Base-by-base conservation (phyloP, 2,888 invertebrate species). In the Chrysomela aeneicollis region DNA sequence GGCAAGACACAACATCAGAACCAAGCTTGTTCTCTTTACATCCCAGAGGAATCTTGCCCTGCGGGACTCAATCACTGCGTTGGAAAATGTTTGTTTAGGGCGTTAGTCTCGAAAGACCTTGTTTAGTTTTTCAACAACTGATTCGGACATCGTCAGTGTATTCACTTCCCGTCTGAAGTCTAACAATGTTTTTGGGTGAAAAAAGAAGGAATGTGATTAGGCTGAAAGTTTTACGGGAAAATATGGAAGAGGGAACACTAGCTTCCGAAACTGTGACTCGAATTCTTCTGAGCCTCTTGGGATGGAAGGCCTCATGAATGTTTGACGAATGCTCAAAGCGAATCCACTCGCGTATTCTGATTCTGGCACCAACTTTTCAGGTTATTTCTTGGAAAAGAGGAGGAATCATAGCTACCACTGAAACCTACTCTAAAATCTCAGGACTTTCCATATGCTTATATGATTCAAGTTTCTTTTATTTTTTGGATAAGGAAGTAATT, bases 61-160 rank as follows among this genome's bases (percentile, higher is more conserved):
- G 15, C 4, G 42, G 54, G 47, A 21, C 42, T 49, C 42, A 61
- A 61, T 61, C 61, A 61, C 30, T 17, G 54, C 26, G 35, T 19
- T 50, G 4, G 57, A 58, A 50, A 51, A 19, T 70, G 62, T 70
- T 68, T 70, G 58, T 59, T 70, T 68, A 70, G 70, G 70, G 67
- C 58, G 47, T 49, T 32, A 19, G 64, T 69, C 64, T 65, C 60
- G 22, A 57, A 68, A 70, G 64, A 63, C 54, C 64, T 67, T 70
- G 70, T 70, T 70, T 70, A 67, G 63, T 70, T 70, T 67, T 70
- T 65, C 54, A 46, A 49, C 54, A 46, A 49, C 50, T 61, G 49
- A 32, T 63, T 57, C 49, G 30, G 57, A 53, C 37, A 17, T 30
- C 22, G 21, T 57, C 51, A 52, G 57, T 50, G 62, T 62, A 26